Base-by-base conservation (phyloP, 1,140 invertebrate species). In the Drosophila ananassae region DNA sequence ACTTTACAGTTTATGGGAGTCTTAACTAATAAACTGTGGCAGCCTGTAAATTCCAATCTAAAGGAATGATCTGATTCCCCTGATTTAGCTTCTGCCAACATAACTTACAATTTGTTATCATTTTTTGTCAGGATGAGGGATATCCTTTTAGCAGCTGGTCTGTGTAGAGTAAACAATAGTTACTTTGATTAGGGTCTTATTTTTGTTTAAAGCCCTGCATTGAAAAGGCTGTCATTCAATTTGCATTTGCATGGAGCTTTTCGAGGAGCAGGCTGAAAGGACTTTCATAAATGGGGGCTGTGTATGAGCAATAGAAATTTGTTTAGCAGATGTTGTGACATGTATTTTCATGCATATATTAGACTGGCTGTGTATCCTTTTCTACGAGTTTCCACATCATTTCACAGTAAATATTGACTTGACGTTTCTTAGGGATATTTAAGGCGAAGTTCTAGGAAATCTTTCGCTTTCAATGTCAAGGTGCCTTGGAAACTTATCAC, bases 181-280 rank as follows among this genome's bases (percentile, higher is more conserved):
- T 51, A 54, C 73, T 77, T 77, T 77, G 64, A 77, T 77, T 77
- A 77, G 74, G 74, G 74, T 77, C 64, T 77, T 77, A 77, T 77
- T 77, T 77, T 61, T 37, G 47, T 48, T 71, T 63, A 59, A 55
- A 57, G 73, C 22, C 73, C 54, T 30, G 50, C 54, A 37, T 46
- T 37, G 22, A 51, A 51, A 47, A 60, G 64, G 57, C 68, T 51
- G 50, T 22, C 52, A 34, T 17, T 60, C 62, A 64, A 87, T 82
- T 85, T 82, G 82, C 78, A 81, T 87, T 59, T 59, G 50, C 46
- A 68, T 51, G 47, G 59, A 73, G 24, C 32, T 8, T 8, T 28
- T 28, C 22, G 24, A 44, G 6, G 5, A 13, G 17, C 21, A 25
- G 9, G 12, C 25, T 12, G n/a, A 10, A 32, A 5, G 39, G 63